These are phyloP conservation scores for Leptinotarsa lineolata DNA, from an alignment of 1,140 invertebrate genomes.

Conservation along the genomic window DNA sequence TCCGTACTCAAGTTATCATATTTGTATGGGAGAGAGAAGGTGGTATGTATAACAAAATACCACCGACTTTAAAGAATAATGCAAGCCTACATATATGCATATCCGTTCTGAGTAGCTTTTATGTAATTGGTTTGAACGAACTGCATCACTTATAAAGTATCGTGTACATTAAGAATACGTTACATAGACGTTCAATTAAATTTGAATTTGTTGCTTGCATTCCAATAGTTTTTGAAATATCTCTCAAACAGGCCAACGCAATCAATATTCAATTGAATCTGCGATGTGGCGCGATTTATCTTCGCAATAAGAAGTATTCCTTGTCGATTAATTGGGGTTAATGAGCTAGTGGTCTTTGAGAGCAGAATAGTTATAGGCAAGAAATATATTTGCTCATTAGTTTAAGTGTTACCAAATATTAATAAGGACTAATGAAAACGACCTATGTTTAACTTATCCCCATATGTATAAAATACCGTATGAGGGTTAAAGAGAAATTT, in stretches of 20 bases:
- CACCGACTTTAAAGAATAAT: not conserved
- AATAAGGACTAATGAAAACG: too few species aligned
- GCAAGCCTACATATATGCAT: slow-evolving; percentile 23
- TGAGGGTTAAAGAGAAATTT: too few species aligned
- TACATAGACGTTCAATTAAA: slow-evolving; percentile 13
- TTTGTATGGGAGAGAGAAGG: slow-evolving; percentile 29
- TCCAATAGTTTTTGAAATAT: slow-evolving; percentile 1
- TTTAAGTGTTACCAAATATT: too few species aligned
- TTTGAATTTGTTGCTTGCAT: slow-evolving; percentile 12
- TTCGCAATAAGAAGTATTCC: too few species aligned
- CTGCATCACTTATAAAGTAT: slow-evolving; percentile 18
- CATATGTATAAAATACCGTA: too few species aligned
- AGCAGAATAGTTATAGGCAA: too few species aligned
- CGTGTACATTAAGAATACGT: slow-evolving; percentile 12
- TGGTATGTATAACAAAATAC: slow-evolving; percentile 27
- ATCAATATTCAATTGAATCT: too few species aligned
- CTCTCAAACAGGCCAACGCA: not conserved
- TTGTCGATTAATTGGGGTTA: too few species aligned
- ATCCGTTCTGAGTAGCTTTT: slow-evolving; percentile 13
- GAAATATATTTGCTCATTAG: too few species aligned
- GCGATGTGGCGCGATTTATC: too few species aligned
- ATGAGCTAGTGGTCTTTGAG: too few species aligned
- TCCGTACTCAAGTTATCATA: slow-evolving; percentile 23
- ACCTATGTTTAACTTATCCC: too few species aligned
- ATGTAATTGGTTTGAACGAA: slow-evolving; percentile 16